These are phyloP conservation scores for Cyprinus carpio DNA, from an alignment of 2,113 vertebrate genomes.

Conservation along the genomic window DNA sequence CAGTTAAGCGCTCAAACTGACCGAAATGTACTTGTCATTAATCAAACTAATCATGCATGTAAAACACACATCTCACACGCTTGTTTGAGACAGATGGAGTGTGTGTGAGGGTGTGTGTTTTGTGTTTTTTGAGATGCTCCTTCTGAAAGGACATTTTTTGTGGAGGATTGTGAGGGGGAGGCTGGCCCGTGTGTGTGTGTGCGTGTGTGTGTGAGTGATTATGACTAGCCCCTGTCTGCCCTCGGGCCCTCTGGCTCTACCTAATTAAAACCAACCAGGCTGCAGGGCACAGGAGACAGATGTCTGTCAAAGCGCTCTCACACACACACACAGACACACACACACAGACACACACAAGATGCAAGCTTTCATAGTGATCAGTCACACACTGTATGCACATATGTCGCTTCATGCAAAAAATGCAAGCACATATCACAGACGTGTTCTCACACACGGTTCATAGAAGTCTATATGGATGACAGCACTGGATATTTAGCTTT, in stretches of 20 bases:
- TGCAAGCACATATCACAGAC: conserved; percentile 41
- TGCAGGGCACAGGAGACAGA: conserved; percentile 83
- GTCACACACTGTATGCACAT: conserved; percentile 38
- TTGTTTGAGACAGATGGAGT: conserved; percentile 37
- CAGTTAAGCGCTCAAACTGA: background rate
- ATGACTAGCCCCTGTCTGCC: conserved; percentile 70
- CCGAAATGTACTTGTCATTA: background rate
- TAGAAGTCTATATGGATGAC: background rate
- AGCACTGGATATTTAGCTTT: background rate
- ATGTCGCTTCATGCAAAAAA: conserved; percentile 23
- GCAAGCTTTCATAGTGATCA: conserved; percentile 58
- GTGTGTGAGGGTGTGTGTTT: conserved; percentile 43
- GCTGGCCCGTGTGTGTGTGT: conserved; percentile 69
- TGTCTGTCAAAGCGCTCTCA: conserved; percentile 74
- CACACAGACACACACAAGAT: conserved; percentile 52
- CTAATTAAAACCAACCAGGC: conserved; percentile 85
- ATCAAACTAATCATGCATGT: conserved; percentile 22
- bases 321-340: conserved; percentile 55
- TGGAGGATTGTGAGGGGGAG: conserved; percentile 78
- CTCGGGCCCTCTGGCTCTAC: conserved; percentile 80
- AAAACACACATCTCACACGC: conserved; percentile 19
- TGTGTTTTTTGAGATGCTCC: conserved; percentile 40
- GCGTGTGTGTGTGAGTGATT: conserved; percentile 55
- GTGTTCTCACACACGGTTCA: background rate
- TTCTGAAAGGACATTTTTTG: conserved; percentile 72